Evolutionary conservation across 1,140 invertebrate species (phyloP).

Genomic region (Kradibia gibbosae): DNA sequence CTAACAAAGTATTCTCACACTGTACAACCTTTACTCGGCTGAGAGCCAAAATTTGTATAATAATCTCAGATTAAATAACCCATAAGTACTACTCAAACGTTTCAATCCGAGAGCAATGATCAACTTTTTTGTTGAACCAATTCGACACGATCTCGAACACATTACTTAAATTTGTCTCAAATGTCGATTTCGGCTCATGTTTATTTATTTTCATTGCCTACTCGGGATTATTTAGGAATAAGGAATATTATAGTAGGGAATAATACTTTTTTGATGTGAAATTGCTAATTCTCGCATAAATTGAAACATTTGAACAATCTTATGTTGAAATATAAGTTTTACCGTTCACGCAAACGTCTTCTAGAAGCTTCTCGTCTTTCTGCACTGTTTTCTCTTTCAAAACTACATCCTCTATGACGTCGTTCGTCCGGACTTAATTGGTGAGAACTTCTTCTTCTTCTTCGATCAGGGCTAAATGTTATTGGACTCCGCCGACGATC

Average conservation of each 20-base stretch:
- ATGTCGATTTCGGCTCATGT: no score
- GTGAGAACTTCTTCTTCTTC: constrained; percentile 51
- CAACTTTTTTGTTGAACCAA: no score
- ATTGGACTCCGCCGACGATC: constrained; percentile 62
- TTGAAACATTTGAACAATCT: constrained; percentile 42
- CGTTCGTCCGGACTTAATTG: constrained; percentile 53
- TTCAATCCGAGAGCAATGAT: constrained; percentile 8
- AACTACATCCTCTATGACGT: constrained; percentile 57
- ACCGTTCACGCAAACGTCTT: constrained; percentile 64
- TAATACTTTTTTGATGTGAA: background rate
- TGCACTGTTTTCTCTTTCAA: constrained; percentile 59
- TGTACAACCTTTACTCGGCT: constrained; percentile 7
- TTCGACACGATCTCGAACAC: no score
- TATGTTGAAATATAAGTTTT: constrained; percentile 49
- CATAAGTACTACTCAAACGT: constrained; percentile 34
- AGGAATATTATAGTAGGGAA: no score
- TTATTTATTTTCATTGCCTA: no score
- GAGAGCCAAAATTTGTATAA: background rate
- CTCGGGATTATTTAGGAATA: no score
- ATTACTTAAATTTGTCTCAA: no score
- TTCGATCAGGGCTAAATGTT: constrained; percentile 56
- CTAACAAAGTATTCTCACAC: constrained; percentile 27
- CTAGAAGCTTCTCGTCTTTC: constrained; percentile 62
- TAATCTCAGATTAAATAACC: constrained; percentile 4
- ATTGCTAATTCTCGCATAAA: background rate